These are phyloP conservation scores for Hypolimnas misippus DNA, from an alignment of 2,888 invertebrate species.

Conservation along the genomic window DNA sequence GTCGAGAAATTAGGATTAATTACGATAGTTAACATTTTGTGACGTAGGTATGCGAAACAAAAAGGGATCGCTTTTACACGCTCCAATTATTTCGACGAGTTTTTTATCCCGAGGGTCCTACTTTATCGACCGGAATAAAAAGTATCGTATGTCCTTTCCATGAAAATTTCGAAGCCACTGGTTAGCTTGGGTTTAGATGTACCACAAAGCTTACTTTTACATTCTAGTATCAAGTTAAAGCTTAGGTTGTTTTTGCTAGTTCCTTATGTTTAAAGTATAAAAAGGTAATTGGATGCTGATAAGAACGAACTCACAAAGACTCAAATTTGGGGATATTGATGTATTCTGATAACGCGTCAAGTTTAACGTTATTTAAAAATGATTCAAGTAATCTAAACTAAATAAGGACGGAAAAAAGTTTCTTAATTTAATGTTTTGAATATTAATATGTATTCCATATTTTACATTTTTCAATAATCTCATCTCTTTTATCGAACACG, in stretches of 20 bases:
- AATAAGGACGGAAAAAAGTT: no score
- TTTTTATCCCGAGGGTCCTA: neutral
- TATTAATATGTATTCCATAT: no score
- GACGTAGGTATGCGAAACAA: neutral
- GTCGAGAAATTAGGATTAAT: neutral
- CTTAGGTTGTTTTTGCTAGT: constrained; percentile 3
- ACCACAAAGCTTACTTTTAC: neutral
- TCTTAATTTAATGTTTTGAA: no score
- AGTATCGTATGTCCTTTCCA: neutral
- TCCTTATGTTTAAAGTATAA: neutral
- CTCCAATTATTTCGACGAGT: neutral
- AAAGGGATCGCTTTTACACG: neutral
- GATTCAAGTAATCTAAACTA: no score
- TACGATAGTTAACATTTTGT: neutral
- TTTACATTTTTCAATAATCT: no score
- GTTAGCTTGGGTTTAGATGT: neutral
- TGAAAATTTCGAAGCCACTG: neutral
- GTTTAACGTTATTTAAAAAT: no score
- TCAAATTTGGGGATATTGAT: no score
- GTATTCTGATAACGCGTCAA: no score
- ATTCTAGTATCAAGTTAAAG: neutral
- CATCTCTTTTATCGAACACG: no score
- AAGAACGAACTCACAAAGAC: no score
- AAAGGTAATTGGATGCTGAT: no score
- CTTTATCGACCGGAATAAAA: neutral